Percentiles rank a stretch among this genome's conserved stretches.
phyloP scores from a whole-genome alignment of 2,113 vertebrate species.

The Oryzias curvinotus region DNA sequence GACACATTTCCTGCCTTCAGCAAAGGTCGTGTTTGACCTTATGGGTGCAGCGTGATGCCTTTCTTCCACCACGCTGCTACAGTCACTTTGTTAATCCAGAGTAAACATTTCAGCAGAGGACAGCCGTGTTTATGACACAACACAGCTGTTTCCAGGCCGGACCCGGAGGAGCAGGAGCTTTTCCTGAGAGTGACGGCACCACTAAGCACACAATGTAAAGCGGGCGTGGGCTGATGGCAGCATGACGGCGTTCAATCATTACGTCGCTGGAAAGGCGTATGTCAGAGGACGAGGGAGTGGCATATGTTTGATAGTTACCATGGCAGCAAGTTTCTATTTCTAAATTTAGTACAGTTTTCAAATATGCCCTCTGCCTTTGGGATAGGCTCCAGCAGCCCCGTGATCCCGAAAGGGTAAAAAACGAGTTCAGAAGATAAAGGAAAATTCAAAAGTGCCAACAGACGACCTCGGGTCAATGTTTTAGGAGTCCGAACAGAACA shows the following conservation, averaged over 20 bases:
- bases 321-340: constrained; percentile 1
- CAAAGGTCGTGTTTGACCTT: constrained; percentile 1
- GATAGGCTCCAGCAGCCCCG: no score
- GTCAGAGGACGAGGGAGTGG: constrained; percentile 32
- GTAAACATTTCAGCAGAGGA: constrained; percentile 33
- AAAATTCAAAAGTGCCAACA: constrained; percentile 9
- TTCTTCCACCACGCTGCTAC: background rate
- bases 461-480: no score
- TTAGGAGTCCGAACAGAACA: no score
- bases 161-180: constrained; percentile 1
- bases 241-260: constrained; percentile 1
- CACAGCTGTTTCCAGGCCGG: background rate
- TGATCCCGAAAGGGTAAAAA: no score
- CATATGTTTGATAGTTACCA: constrained; percentile 9
- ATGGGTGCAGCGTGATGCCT: background rate
- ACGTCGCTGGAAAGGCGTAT: constrained; percentile 6
- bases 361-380: constrained; percentile 1
- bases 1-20: background rate
- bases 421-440: no score
- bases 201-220: background rate
- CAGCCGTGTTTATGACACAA: constrained; percentile 4
- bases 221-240: background rate
- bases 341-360: background rate
- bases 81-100: constrained; percentile 1
- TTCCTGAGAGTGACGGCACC: constrained; percentile 4